Conservation (phyloP, 2,888 invertebrate species). For the Lepidonotus clava region DNA sequence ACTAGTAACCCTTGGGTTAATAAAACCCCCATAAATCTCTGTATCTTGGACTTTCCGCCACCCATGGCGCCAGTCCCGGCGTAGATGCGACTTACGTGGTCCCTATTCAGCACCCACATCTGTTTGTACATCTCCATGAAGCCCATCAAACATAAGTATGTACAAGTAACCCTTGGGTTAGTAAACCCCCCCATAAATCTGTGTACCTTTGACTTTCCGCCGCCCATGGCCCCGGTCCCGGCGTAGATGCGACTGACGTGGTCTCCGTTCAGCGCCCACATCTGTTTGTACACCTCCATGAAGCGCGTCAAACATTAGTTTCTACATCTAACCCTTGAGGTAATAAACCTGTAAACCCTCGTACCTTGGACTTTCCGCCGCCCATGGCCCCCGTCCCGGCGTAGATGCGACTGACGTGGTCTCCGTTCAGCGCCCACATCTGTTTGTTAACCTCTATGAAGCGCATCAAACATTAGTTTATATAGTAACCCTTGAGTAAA, state of each 20-base stretch:
- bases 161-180: too few relatives aligned
- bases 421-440: slow-evolving; percentile 97
- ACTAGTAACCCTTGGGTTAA: too few relatives aligned
- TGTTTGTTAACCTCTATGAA: slow-evolving; percentile 92
- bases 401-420: slow-evolving; percentile 99
- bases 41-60: slow-evolving; percentile 91
- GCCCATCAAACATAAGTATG: too few relatives aligned
- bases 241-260: slow-evolving; percentile 99
- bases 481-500: too few relatives aligned
- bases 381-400: slow-evolving; percentile 98
- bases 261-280: slow-evolving; percentile 98
- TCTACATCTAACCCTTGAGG: too few relatives aligned
- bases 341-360: too few relatives aligned
- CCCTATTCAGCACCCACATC: slow-evolving; percentile 97
- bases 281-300: slow-evolving; percentile 89
- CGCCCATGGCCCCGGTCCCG: slow-evolving; percentile 96
- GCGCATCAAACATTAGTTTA: too few relatives aligned
- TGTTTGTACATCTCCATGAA: slow-evolving; percentile 92
- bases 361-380: slow-evolving; percentile 92
- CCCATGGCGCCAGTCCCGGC: slow-evolving; percentile 98
- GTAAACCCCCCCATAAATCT: too few relatives aligned
- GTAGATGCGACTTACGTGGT: slow-evolving; percentile 99
- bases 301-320: too few relatives aligned
- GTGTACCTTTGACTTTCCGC: slow-evolving; percentile 96
- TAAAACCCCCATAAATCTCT: too few relatives aligned